Evolutionary conservation across 1,140 invertebrate species (phyloP), one percentile per base, ranked within the genome.

Genomic region (Macrobrachium nipponense): DNA sequence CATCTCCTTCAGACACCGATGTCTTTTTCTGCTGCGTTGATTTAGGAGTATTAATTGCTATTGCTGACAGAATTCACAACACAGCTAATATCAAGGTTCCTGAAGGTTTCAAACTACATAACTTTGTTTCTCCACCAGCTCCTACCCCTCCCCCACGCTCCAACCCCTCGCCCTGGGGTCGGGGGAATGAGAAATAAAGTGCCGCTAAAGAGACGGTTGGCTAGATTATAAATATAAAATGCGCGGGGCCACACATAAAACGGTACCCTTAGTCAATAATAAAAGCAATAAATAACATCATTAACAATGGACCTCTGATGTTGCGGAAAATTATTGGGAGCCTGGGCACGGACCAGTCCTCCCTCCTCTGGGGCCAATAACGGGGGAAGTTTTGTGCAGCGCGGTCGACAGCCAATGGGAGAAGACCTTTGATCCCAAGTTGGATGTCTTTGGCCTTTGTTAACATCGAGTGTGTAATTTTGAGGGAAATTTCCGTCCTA

Each of bases 191-290:
- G 84, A 86, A 70, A 73, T 86, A 86, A 80, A 86, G 84, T 86
- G 84, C 51, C 84, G 43, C 23, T 59, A 64, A 80, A 86, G 84
- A 78, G 68, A 86, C 84, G 84, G 84, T 86, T 86, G 84, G 77
- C 84, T 64, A 80, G 66, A 80, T 80, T 86, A 80, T 86, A 86
- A 79, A 86, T 86, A 80, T 80, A 86, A 86, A 86, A 86, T 76
- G 66, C 84, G 58, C 77, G 68, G 68, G 77, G 84, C 77, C 68
- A 51, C 77, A 80, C 66, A 79, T 86, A 86, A 86, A 86, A 86
- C 77, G 84, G 59, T 23, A n/a, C 51, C 58, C 84, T 76, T 66
- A 86, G 84, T 86, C 84, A 86, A 86, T 86, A 86, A 86, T 86
- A 80, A 86, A 86, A 86, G 84, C 80, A 58, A 86, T 86, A 86